These are phyloP conservation scores for Clivina fossor DNA, from an alignment of 2,888 invertebrate species.

Conservation along the genomic window DNA sequence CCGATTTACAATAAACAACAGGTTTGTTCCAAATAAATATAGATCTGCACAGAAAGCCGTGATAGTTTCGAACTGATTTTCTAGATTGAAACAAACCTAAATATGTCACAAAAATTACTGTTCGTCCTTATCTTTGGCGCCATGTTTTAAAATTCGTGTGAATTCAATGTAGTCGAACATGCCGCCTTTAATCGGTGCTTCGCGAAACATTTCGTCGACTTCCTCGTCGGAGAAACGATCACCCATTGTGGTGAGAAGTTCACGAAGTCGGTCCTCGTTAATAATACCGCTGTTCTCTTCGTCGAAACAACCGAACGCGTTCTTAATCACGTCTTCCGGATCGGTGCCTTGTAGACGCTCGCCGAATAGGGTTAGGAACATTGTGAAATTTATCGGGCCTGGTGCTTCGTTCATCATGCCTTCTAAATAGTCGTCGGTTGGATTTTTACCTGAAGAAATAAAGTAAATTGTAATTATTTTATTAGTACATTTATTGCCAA, in stretches of 20 bases:
- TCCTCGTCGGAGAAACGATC: constrained; percentile 96
- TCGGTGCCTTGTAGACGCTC: constrained; percentile 98
- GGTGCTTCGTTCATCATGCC: constrained; percentile 99
- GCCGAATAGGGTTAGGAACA: constrained; percentile 98
- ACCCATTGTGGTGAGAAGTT: constrained; percentile 96
- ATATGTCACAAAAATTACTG: constrained; percentile 61
- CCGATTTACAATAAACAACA: too few relatives aligned
- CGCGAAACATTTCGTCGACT: constrained; percentile 98
- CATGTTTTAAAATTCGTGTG: constrained; percentile 97
- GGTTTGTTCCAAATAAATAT: too few relatives aligned
- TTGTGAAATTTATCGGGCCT: constrained; percentile 98
- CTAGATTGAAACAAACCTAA: too few relatives aligned
- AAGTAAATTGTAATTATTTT: too few relatives aligned
- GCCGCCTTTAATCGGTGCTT: constrained; percentile 94
- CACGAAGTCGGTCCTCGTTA: constrained; percentile 91
- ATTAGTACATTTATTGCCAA: too few relatives aligned
- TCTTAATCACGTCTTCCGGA: constrained; percentile 98
- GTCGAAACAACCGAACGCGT: constrained; percentile 99
- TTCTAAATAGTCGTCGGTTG: constrained; percentile 93
- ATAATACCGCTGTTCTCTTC: constrained; percentile 93
- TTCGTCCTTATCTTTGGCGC: constrained; percentile 98
- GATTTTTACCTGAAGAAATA: constrained; percentile 77
- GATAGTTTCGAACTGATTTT: too few relatives aligned
- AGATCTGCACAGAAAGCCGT: too few relatives aligned
- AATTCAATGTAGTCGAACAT: constrained; percentile 98